Base-by-base conservation (phyloP, 1,140 invertebrate genomes). In the Lepidurus arcticus region DNA sequence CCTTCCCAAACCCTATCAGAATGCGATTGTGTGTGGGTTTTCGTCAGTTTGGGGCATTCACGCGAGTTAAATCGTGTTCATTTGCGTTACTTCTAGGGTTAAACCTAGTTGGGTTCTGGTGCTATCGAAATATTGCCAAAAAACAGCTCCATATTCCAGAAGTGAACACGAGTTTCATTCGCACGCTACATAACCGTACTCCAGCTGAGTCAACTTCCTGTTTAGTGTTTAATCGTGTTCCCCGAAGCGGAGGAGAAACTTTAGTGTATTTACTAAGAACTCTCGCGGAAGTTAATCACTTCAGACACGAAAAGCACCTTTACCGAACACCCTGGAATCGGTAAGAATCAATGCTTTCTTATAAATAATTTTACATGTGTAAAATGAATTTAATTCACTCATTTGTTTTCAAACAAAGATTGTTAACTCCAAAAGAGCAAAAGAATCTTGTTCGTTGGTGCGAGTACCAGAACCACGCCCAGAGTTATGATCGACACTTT, bases 401-500 rank as follows among this genome's bases (percentile, higher is more conserved):
- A 42, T 13, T 80, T 13, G 1, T 26, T 42, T 44, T 73, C 47
- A 34, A 1, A 34, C 4, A 3, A 75, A 84, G 83, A 78, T 81
- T 83, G 78, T 77, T 84, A 73, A 77, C 80, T 6, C 80, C 81
- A 10, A 80, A 83, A 76, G 83, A 84, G 74, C 83, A 84, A 75
- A 79, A 82, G 21, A 84, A 81, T 78, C 75, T 84, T 44, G 83
- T 83, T 16, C 82, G 81, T 2, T 84, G 83, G 83, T 84, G 83
- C 75, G 83, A 84, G 75, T 84, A 83, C 77, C 83, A 84, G 73
- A 82, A 83, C 78, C 80, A 82, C 74, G 82, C 83, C 7, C 83
- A 81, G 74, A 83, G 81, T 73, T 84, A 84, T 73, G 90, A 92
- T 81, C 85, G 88, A 7, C 88, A 90, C 81, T 84, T 91, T 1